Percentiles rank a stretch among this genome's conserved stretches.
Evolutionary conservation across 2,113 vertebrate genomes (phyloP).

Genomic region (Varanus komodoensis): DNA sequence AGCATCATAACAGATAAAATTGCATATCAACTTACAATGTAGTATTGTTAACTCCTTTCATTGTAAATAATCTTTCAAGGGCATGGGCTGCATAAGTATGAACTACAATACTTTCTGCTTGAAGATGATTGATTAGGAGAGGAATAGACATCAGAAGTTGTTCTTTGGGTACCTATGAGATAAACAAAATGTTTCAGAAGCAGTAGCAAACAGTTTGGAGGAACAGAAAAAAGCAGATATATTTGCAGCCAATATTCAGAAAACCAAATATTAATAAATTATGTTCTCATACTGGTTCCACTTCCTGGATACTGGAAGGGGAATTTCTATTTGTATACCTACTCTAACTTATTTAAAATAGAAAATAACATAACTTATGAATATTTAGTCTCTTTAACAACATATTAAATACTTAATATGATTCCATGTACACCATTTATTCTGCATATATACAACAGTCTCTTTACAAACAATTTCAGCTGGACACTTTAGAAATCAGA

Average conservation of each 20-base stretch:
- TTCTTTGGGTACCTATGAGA: conserved; percentile 93
- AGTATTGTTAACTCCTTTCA: conserved; percentile 90
- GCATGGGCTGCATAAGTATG: conserved; percentile 97
- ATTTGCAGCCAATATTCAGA: background rate
- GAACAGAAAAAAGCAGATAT: conserved; percentile 2
- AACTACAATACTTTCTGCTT: conserved; percentile 94
- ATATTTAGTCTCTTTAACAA: background rate
- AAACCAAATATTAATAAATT: background rate
- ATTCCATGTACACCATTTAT: background rate
- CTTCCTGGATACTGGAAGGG: background rate
- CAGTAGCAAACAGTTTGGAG: conserved; percentile 41
- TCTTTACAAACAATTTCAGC: conserved; percentile 32
- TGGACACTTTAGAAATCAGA: conserved; percentile 16
- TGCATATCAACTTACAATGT: conserved; percentile 83
- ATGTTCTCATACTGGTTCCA: too few relatives aligned
- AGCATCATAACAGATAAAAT: background rate
- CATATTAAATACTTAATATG: background rate
- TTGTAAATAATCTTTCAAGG: conserved; percentile 95
- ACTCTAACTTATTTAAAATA: background rate
- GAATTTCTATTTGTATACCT: background rate
- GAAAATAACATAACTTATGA: background rate
- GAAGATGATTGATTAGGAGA: conserved; percentile 90
- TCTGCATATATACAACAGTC: background rate
- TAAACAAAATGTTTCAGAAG: background rate
- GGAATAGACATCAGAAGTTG: conserved; percentile 92